A percentile compares a stretch with the other conserved stretches of the same genome.
Evolutionary conservation across 1,140 invertebrate species (phyloP).

Genomic region (Stegodyphus mimosarum): DNA sequence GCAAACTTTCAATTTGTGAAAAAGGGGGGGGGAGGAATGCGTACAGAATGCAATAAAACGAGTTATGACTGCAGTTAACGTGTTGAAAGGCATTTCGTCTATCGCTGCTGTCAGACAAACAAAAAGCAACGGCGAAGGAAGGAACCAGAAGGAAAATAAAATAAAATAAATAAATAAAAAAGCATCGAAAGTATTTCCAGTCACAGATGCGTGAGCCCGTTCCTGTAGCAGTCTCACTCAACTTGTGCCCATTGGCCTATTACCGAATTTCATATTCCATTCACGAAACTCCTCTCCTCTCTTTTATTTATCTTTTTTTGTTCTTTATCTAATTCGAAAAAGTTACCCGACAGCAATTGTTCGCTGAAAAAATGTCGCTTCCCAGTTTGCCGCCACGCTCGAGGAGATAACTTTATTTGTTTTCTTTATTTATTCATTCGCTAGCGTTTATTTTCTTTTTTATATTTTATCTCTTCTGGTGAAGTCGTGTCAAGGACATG

Average conservation of each 20-base stretch:
- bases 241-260: neutral
- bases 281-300: neutral
- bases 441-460: neutral
- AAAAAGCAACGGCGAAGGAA: no score
- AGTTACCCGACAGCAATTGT: neutral
- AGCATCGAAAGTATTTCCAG: neutral
- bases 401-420: constrained; percentile 14
- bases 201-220: neutral
- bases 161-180: no score
- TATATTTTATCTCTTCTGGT: neutral
- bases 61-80: no score
- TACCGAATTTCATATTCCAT: neutral
- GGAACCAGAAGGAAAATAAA: no score
- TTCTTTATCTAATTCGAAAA: constrained; percentile 1
- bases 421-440: neutral
- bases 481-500: constrained; percentile 15
- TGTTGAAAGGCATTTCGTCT: no score
- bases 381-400: constrained; percentile 10
- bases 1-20: no score
- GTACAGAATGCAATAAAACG: no score
- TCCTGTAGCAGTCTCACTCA: neutral
- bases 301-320: neutral
- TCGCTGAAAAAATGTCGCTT: neutral
- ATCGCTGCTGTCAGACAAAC: no score
- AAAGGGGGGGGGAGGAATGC: no score